These are phyloP conservation scores for Simalia tracyae DNA, from an alignment of 2,797 vertebrate species.

Conservation along the genomic window DNA sequence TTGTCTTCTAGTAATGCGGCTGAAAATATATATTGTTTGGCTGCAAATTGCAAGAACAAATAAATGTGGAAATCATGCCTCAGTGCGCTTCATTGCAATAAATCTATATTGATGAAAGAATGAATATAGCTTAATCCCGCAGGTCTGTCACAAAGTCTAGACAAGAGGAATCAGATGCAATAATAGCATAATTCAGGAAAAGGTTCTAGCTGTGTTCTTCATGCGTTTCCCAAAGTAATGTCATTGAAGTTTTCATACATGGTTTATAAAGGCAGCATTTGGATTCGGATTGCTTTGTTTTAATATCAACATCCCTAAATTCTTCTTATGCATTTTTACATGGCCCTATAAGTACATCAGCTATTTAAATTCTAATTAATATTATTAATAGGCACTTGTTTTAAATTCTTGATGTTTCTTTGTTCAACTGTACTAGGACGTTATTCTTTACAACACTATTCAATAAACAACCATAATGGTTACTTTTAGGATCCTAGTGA, in stretches of 20 bases:
- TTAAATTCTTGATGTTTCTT: slow-evolving; percentile 17
- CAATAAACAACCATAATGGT: slow-evolving; percentile 27
- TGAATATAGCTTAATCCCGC: slow-evolving; percentile 47
- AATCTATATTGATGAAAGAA: slow-evolving; percentile 46
- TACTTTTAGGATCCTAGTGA: neutral
- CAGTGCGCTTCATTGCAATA: slow-evolving; percentile 49
- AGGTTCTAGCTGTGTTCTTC: slow-evolving; percentile 31
- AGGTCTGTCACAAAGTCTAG: slow-evolving; percentile 52
- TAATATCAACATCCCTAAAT: slow-evolving; percentile 6
- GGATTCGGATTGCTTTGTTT: slow-evolving; percentile 44
- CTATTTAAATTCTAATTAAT: neutral
- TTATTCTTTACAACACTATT: slow-evolving; percentile 5
- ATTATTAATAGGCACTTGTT: slow-evolving; percentile 30
- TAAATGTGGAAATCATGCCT: slow-evolving; percentile 53
- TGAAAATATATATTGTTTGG: slow-evolving; percentile 36
- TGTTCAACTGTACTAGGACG: slow-evolving; percentile 39
- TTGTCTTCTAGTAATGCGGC: slow-evolving; percentile 45
- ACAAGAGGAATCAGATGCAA: slow-evolving; percentile 40
- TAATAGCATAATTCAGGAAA: slow-evolving; percentile 37
- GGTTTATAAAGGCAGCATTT: slow-evolving; percentile 4
- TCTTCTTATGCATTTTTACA: slow-evolving; percentile 36
- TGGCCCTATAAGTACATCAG: neutral
- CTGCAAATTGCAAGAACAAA: slow-evolving; percentile 50
- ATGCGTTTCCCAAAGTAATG: slow-evolving; percentile 42
- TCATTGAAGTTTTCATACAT: slow-evolving; percentile 35